A percentile compares a stretch with the other conserved stretches of the same genome.
Conservation (phyloP, 2,113 vertebrate species). For the Microcebus tavaratra region DNA sequence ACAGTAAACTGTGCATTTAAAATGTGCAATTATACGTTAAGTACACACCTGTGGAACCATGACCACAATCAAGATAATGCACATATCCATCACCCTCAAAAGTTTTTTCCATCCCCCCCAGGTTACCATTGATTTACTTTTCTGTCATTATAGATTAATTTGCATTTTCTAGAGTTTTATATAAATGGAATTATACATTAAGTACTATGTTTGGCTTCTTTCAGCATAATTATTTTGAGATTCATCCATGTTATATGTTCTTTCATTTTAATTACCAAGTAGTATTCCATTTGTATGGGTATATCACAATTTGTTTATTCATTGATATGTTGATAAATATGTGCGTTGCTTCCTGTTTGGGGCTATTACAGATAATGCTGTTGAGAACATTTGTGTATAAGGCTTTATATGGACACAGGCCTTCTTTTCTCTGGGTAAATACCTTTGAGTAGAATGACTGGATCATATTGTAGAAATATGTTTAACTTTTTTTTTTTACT, state of each 20-base stretch:
- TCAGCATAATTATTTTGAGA: background rate
- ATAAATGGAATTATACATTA: background rate
- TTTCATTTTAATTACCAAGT: background rate
- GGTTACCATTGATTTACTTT: background rate
- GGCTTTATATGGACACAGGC: background rate
- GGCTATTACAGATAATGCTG: background rate
- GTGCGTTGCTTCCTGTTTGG: background rate
- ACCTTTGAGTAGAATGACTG: background rate
- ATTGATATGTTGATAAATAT: background rate
- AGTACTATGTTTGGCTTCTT: background rate
- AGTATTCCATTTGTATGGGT: background rate
- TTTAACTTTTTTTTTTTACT: background rate
- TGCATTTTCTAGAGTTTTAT: background rate
- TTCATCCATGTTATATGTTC: background rate
- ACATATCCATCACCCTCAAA: background rate
- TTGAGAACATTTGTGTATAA: background rate
- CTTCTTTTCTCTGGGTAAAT: background rate
- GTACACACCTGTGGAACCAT: background rate
- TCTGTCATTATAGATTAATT: background rate
- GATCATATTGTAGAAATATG: background rate
- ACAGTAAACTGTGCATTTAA: background rate
- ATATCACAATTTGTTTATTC: background rate
- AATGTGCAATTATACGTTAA: background rate
- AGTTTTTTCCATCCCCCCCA: background rate
- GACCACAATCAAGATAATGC: background rate